Conservation (phyloP, 2,888 invertebrate genomes). For the Aquatica leii region DNA sequence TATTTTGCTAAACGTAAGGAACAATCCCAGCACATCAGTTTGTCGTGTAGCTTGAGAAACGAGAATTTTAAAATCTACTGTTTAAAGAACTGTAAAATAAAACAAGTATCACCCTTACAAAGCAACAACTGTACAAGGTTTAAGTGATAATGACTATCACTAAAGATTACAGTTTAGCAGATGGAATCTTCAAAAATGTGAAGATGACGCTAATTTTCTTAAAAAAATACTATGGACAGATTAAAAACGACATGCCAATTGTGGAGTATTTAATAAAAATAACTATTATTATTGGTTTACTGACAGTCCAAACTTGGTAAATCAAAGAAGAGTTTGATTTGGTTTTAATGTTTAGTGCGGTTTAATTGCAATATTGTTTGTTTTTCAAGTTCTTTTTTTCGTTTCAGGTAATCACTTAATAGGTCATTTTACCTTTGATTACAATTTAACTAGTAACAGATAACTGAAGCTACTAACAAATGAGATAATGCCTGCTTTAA, state of each 20-base stretch:
- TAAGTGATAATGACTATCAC: slow-evolving; percentile 8
- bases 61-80: slow-evolving; percentile 16
- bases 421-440: too few species aligned
- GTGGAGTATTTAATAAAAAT: slow-evolving; percentile 2
- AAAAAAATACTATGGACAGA: not conserved
- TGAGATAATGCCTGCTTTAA: slow-evolving; percentile 2
- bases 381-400: slow-evolving; percentile 7
- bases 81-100: slow-evolving; percentile 14
- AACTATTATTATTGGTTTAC: slow-evolving; percentile 14
- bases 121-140: slow-evolving; percentile 19
- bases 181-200: slow-evolving; percentile 12
- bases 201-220: slow-evolving; percentile 16
- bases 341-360: slow-evolving; percentile 8
- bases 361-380: slow-evolving; percentile 14
- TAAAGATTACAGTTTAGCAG: slow-evolving; percentile 16
- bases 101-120: slow-evolving; percentile 23
- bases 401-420: slow-evolving; percentile 13
- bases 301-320: slow-evolving; percentile 4
- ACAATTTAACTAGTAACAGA: too few species aligned
- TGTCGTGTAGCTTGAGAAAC: slow-evolving; percentile 12
- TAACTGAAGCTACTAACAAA: slow-evolving; percentile 8
- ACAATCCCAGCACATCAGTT: slow-evolving; percentile 13
- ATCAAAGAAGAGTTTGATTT: slow-evolving; percentile 6
- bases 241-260: slow-evolving; percentile 1
- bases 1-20: not conserved